Conservation (phyloP, 2,797 vertebrate genomes). For the Anniella stebbinsi region DNA sequence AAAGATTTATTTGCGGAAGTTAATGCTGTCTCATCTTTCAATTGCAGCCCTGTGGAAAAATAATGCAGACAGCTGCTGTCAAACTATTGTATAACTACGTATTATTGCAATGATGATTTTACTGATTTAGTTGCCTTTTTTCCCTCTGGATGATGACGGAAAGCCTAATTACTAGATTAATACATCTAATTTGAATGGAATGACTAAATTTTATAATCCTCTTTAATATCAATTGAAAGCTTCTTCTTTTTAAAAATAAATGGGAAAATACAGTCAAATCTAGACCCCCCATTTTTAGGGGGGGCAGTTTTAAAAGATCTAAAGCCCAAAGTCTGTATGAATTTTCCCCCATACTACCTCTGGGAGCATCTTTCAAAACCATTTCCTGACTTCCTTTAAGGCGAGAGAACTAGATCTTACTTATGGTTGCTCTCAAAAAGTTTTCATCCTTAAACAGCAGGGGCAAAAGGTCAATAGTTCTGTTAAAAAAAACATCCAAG, state of each 20-base stretch:
- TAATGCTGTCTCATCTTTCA: background rate
- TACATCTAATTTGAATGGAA: background rate
- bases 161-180: background rate
- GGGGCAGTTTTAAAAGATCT: background rate
- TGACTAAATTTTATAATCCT: background rate
- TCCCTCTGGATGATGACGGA: background rate
- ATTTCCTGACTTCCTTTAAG: constrained; percentile 20
- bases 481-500: constrained; percentile 8
- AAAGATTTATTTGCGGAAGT: background rate
- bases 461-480: constrained; percentile 21
- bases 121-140: background rate
- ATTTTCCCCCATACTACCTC: background rate
- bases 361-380: constrained; percentile 11
- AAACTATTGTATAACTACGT: background rate
- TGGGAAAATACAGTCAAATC: background rate
- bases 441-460: constrained; percentile 43
- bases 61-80: background rate
- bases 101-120: background rate
- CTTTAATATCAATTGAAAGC: constrained; percentile 10
- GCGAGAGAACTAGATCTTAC: constrained; percentile 8
- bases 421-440: constrained; percentile 7
- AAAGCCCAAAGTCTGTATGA: background rate
- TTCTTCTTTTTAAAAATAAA: background rate
- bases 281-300: rapidly evolving
- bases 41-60: background rate